Evolutionary conservation across 2,888 invertebrate species (phyloP), one percentile per base, ranked within the genome.

Genomic region (Hemaris fuciformis): DNA sequence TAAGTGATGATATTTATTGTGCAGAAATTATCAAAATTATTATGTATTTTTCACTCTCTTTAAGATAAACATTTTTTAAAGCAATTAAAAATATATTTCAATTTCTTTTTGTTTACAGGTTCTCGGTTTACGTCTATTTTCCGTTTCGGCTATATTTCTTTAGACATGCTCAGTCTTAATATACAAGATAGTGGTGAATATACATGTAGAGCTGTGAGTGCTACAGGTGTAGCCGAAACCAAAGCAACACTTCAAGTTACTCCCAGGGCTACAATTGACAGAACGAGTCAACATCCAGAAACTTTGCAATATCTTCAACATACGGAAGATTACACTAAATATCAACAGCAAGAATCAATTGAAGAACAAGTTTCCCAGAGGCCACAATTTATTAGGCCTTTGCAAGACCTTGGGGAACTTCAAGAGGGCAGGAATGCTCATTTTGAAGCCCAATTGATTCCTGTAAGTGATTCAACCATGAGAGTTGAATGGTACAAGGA

Each of bases 111-210:
- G 58, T 60, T 88, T 84, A 25, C 76, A 98, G 99, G 99, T 93
- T 98, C 99, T 71, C 95, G 99, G 82, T 97, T 97, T 84, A 98
- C 98, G 80, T 97, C 98, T 69, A 96, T 98, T 81, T 98, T 99
- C 93, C 97, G 99, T 85, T 99, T 99, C 92, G 99, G 99, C 76
- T 99, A 98, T 85, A 98, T 99, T 78, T 97, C 98, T 72, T 94
- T 99, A 74, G 98, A 98, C 84, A 94, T 99, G 82, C 94, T 98
- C 75, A 97, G 97, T 90, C 94, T 98, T 63, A 95, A 96, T 71
- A 91, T 95, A 68, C 95, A 96, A 80, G 99, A 99, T 82, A 95
- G 96, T 76, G 99, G 98, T 63, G 97, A 98, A 89, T 98, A 98
- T 81, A 95, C 97, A 68, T 98, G 98, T 87, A 95, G 97, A 68